Evolutionary conservation across 2,113 vertebrate genomes (phyloP).

Genomic region (Orientallactaga bullata): DNA sequence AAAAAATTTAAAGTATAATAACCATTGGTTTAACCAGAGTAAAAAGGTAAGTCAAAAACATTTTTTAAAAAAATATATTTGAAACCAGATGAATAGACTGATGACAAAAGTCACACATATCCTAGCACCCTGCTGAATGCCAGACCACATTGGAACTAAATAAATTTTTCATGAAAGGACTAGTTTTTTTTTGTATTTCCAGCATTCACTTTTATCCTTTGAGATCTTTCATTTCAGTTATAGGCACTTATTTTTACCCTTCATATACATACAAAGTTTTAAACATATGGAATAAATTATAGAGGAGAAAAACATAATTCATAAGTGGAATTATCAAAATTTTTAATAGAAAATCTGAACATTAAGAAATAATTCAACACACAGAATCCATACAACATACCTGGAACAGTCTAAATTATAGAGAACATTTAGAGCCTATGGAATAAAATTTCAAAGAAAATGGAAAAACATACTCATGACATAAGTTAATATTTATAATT

Average conservation of each 20-base stretch:
- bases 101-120: neutral
- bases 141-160: neutral
- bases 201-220: constrained; percentile 30
- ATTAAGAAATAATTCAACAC: neutral
- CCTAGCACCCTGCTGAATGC: neutral
- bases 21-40: neutral
- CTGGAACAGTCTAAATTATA: neutral
- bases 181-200: constrained; percentile 47
- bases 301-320: neutral
- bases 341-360: neutral
- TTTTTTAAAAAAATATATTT: neutral
- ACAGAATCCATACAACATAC: neutral
- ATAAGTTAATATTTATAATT: neutral
- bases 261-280: constrained; percentile 6
- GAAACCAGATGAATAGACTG: neutral
- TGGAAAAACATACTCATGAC: neutral
- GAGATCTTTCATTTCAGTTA: constrained; percentile 52
- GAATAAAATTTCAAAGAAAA: neutral
- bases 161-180: constrained; percentile 62
- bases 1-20: too few relatives aligned
- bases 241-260: constrained; percentile 13
- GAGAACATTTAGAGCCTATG: neutral
- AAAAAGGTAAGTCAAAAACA: neutral
- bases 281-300: constrained; percentile 32
- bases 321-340: constrained; percentile 29